A percentile compares a stretch with the other conserved stretches of the same genome.
Evolutionary conservation across 2,888 invertebrate species (phyloP).

Genomic region (Habrosyne pyritoides): DNA sequence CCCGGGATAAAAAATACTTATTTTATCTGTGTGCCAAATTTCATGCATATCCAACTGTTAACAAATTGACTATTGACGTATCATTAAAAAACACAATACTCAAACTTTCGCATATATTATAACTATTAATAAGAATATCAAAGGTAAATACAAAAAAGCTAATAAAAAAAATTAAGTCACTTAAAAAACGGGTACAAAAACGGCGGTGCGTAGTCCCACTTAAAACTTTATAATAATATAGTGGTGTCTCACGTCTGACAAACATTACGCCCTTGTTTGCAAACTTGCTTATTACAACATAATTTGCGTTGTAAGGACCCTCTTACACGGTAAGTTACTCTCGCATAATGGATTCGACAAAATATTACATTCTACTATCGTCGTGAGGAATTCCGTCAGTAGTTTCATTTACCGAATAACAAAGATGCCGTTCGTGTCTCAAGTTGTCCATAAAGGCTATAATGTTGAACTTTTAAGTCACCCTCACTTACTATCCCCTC

Average conservation of each 20-base stretch:
- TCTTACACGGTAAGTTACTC: background rate
- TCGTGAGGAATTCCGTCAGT: constrained; percentile 3
- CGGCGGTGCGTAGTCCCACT: background rate
- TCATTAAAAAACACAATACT: no score
- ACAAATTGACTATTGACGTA: no score
- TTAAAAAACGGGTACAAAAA: background rate
- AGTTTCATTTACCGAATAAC: background rate
- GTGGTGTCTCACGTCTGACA: background rate
- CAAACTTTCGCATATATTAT: no score
- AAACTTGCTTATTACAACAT: background rate
- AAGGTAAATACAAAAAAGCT: background rate
- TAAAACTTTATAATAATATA: background rate
- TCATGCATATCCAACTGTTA: no score
- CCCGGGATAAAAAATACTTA: no score
- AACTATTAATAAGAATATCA: background rate
- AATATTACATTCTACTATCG: constrained; percentile 1
- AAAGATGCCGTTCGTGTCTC: constrained; percentile 28
- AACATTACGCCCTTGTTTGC: constrained; percentile 2
- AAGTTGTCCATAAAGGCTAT: constrained; percentile 56
- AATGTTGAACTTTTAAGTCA: constrained; percentile 43
- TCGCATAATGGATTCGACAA: background rate
- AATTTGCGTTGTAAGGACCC: background rate
- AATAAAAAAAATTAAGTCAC: background rate
- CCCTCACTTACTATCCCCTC: constrained; percentile 46
- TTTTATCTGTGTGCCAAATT: no score